Evolutionary conservation across 2,113 vertebrate genomes (phyloP), one percentile per base, ranked within the genome.

Genomic region (Sinocyclocheilus anophthalmus): DNA sequence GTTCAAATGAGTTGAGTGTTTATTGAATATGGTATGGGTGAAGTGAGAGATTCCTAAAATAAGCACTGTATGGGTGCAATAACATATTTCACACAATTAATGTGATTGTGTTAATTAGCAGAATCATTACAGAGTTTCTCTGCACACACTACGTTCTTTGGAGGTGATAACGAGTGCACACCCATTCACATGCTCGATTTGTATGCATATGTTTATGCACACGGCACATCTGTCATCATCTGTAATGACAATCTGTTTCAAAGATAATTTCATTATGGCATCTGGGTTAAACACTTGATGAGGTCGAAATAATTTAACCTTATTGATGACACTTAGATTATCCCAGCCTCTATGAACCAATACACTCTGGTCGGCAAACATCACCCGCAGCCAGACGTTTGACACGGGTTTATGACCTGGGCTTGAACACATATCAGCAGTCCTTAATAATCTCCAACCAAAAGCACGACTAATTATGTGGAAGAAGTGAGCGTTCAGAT

Each of bases 31-130:
- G 33, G n/a, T 67, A 37, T 2, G 50, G 33, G 50, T 55, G 30
- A 83, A 53, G 67, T 70, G 67, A 84, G 30, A 84, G 30, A 75
- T 59, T 73, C 26, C 65, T 73, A n/a, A 84, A 83, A 73, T 57
- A 59, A 8, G 12, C 55, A 26, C 57, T 22, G 20, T 55, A 79
- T 63, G 83, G 55, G 83, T 33, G 83, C 65, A 69, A 70, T 67
- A 70, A 82, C 65, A 70, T 70, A 55, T 77, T 55, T 82, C 24
- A 30, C 81, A 53, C 81, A 22, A 67, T 82, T 70, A 73, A 73
- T 39, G 30, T 84, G 59, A 84, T 73, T 72, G 53, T 20, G 82
- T 84, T 84, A 75, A 84, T 84, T 84, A 59, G 69, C 82, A 2
- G 69, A 50, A 22, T 22, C 63, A 42, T 73, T 84, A 73, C 53